Evolutionary conservation across 2,888 invertebrate species (phyloP).

Genomic region (Steinernema scapterisci): DNA sequence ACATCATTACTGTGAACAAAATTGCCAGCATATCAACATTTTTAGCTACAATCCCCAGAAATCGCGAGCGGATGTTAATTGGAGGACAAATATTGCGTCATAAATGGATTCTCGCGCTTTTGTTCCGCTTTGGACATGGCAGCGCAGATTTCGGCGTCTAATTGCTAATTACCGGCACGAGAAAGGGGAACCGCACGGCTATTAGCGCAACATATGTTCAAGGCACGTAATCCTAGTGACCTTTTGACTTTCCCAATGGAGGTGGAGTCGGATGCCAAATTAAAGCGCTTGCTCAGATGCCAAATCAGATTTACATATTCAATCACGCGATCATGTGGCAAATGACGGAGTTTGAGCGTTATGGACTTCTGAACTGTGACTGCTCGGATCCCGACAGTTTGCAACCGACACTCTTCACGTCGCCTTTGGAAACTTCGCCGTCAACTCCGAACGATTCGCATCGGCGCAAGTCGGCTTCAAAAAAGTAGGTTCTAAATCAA

Average conservation of each 20-base stretch:
- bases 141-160: neutral
- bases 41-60: too few relatives aligned
- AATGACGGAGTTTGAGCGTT: slow-evolving; percentile 15
- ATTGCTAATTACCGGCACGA: neutral
- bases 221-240: slow-evolving; percentile 15
- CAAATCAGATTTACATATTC: neutral
- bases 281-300: neutral
- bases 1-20: too few relatives aligned
- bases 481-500: neutral
- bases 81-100: neutral
- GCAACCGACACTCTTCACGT: slow-evolving; percentile 1
- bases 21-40: too few relatives aligned
- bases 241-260: slow-evolving; percentile 19
- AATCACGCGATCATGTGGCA: neutral
- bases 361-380: slow-evolving; percentile 9
- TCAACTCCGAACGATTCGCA: neutral
- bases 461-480: neutral
- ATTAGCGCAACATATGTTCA: slow-evolving; percentile 14
- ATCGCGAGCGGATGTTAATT: neutral
- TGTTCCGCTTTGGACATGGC: neutral
- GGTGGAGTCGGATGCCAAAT: neutral
- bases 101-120: neutral
- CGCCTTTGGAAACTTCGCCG: too few relatives aligned
- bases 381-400: slow-evolving; percentile 18
- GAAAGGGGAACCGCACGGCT: slow-evolving; percentile 5